Percentiles rank a stretch among this genome's conserved stretches.
Conservation (phyloP, 2,888 invertebrate genomes). For the Drosophila cracens region DNA sequence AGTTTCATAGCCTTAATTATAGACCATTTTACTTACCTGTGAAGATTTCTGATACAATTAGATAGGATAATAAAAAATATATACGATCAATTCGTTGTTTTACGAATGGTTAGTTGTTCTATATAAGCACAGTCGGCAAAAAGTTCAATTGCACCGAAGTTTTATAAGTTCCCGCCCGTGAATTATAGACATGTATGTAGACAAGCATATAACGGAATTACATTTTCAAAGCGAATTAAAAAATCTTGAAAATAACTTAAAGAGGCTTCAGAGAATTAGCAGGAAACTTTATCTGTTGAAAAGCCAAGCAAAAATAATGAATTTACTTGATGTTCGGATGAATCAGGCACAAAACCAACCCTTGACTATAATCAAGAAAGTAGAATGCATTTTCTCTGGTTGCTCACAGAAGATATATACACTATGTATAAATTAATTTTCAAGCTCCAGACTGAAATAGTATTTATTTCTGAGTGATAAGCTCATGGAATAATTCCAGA, state of each 20-base stretch:
- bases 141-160: neutral
- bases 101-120: neutral
- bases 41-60: neutral
- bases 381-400: no score
- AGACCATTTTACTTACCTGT: neutral
- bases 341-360: no score
- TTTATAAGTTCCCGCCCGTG: neutral
- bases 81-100: neutral
- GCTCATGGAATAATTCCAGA: neutral
- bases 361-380: no score
- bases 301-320: no score
- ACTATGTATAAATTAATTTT: no score
- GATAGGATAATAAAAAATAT: neutral
- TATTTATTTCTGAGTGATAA: neutral
- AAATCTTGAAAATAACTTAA: neutral
- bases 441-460: no score
- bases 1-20: neutral
- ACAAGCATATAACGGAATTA: neutral
- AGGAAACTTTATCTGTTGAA: no score
- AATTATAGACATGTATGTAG: neutral
- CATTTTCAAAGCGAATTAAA: neutral
- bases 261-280: no score
- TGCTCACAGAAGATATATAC: no score
- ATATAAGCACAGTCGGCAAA: neutral
- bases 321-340: no score